phyloP scores from a whole-genome alignment of 2,113 vertebrate species.

The Penelope pileata region DNA sequence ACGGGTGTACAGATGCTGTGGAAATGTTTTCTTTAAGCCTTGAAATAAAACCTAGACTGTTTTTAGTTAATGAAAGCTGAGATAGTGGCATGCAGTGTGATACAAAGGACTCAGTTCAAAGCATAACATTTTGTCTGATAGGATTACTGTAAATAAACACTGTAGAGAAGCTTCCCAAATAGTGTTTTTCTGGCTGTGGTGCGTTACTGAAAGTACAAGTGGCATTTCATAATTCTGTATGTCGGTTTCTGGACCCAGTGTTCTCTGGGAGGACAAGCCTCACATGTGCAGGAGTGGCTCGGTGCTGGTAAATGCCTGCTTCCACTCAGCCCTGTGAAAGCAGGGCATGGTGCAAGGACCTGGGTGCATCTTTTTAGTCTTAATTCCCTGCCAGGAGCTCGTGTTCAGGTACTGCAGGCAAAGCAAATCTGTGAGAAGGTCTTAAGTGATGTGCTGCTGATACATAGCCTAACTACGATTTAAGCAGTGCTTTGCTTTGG shows the following conservation, averaged over 20 bases:
- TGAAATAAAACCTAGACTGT: background rate
- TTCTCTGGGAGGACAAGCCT: background rate
- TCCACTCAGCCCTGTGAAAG: background rate
- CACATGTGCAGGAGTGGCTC: background rate
- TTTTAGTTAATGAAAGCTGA: background rate
- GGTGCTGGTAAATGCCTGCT: background rate
- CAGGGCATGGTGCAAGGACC: background rate
- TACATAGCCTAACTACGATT: background rate
- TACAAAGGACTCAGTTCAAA: background rate
- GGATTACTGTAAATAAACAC: background rate
- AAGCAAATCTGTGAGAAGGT: background rate
- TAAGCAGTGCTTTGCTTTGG: background rate
- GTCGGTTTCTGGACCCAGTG: background rate
- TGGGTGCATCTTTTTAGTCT: background rate
- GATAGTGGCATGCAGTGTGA: rapidly evolving
- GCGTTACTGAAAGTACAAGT: background rate
- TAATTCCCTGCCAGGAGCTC: background rate
- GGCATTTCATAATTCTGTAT: background rate
- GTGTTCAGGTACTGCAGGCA: background rate
- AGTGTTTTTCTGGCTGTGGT: rapidly evolving
- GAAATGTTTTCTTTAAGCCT: background rate
- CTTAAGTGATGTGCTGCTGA: background rate
- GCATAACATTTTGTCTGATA: background rate
- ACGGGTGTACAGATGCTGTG: background rate
- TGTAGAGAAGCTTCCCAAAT: background rate